Evolutionary conservation across 2,113 vertebrate species (phyloP).

Genomic region (Prolemur simus): DNA sequence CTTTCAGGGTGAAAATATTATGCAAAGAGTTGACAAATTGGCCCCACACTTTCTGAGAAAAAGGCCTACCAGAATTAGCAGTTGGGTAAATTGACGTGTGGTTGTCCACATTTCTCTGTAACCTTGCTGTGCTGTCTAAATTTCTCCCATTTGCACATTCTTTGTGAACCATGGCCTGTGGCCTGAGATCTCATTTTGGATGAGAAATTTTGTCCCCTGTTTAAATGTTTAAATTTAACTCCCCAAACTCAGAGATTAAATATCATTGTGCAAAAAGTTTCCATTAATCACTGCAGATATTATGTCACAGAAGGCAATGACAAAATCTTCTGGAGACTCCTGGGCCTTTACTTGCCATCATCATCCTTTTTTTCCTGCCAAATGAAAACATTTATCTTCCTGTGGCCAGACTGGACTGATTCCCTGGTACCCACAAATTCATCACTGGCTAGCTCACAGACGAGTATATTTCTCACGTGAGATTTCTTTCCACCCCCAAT

Average conservation of each 20-base stretch:
- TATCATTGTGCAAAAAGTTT: slow-evolving; percentile 42
- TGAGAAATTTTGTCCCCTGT: slow-evolving; percentile 31
- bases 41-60: neutral
- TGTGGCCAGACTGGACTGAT: neutral
- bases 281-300: slow-evolving; percentile 45
- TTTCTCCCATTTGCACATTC: neutral
- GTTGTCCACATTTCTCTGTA: neutral
- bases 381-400: slow-evolving; percentile 36
- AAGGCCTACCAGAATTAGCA: neutral
- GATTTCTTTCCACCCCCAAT: slow-evolving; percentile 47
- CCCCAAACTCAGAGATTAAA: slow-evolving; percentile 50
- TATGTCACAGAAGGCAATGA: slow-evolving; percentile 13
- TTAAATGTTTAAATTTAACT: slow-evolving; percentile 51
- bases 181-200: neutral
- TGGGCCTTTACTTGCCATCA: slow-evolving; percentile 41
- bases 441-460: slow-evolving; percentile 33
- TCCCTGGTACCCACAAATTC: slow-evolving; percentile 42
- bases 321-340: slow-evolving; percentile 22
- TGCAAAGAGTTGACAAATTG: neutral
- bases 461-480: slow-evolving; percentile 44
- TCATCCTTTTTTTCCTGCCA: neutral
- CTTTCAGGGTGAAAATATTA: neutral
- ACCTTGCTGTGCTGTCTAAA: neutral
- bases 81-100: neutral
- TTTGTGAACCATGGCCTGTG: neutral